phyloP scores from a whole-genome alignment of 2,888 invertebrate genomes.

The Empis stercorea region DNA sequence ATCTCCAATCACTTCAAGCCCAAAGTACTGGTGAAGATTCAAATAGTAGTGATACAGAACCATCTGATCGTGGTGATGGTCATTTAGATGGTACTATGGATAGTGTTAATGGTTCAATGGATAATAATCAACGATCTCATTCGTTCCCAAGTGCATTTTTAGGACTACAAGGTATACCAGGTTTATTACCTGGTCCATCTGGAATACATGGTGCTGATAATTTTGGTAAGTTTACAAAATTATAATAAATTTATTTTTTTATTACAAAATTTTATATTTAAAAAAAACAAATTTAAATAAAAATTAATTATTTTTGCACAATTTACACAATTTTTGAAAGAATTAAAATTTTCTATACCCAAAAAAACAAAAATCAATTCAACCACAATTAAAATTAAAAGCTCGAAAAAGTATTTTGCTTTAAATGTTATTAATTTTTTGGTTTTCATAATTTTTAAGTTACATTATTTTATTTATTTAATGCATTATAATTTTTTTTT shows the following conservation, averaged over 20 bases:
- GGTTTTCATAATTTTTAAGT: too few relatives aligned
- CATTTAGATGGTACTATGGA: slow-evolving; percentile 49
- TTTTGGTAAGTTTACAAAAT: slow-evolving; percentile 52
- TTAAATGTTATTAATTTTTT: too few relatives aligned
- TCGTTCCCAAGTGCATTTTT: slow-evolving; percentile 69
- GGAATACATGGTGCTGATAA: slow-evolving; percentile 69
- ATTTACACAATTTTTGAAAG: too few relatives aligned
- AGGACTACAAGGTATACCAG: slow-evolving; percentile 65
- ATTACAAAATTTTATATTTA: not conserved
- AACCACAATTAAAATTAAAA: too few relatives aligned
- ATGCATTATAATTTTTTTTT: not conserved
- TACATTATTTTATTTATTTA: too few relatives aligned
- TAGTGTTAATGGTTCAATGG: slow-evolving; percentile 49
- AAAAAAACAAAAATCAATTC: too few relatives aligned
- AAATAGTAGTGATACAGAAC: slow-evolving; percentile 69
- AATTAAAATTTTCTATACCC: too few relatives aligned
- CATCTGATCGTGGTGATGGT: slow-evolving; percentile 51
- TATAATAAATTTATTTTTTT: not conserved
- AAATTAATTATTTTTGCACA: too few relatives aligned
- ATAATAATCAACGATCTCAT: slow-evolving; percentile 46
- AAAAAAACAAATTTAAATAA: too few relatives aligned
- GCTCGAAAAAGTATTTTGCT: too few relatives aligned
- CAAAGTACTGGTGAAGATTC: slow-evolving; percentile 73
- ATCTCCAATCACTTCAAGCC: slow-evolving; percentile 44
- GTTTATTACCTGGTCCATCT: slow-evolving; percentile 75